Base-by-base conservation (phyloP, 2,797 vertebrate species). In the Sarcoramphus papa region DNA sequence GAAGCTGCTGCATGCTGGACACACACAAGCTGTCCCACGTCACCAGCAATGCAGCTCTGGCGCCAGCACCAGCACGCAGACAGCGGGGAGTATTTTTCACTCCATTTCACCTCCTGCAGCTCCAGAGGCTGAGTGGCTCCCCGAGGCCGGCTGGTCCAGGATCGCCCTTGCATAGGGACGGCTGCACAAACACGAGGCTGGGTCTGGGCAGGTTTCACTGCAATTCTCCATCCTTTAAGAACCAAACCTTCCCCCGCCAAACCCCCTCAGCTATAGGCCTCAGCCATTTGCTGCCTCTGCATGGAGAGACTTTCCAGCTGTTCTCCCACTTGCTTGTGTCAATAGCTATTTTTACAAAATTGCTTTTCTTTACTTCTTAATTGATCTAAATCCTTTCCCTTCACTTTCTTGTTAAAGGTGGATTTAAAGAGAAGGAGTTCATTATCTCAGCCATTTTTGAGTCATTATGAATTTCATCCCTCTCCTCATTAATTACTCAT, bases 361-460 rank as follows among this genome's bases (percentile, higher is more conserved):
- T 97, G 81, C 65, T 91, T 92, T 98, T 98, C 96, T 97, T 98
- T 96, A 97, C 97, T 97, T 95, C 94, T 98, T 98, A 98, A 98
- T 98, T 98, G 98, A 98, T 97, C 83, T 97, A 98, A 98, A 97
- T 98, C 98, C 98, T 98, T 98, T 96, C 97, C 97, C 97, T 98
- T 94, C 80, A 95, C 98, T 98, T 98, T 98, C 98, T 98, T 98
- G 97, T 98, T 98, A 98, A 98, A 96, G 96, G 96, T 98, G 95
- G 67, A 98, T 98, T 98, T 98, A 97, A 97, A 97, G 97, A 95
- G 79, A 67, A 96, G 97, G 92, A 97, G 97, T 98, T 98, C 98
- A 97, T 98, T 98, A 98, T 98, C 97, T 97, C 14, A 14, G 96
- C 95, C 97, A 69, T 97, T 98, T 98, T 97, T 94, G 92, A 98